Base-by-base conservation (phyloP, 2,888 invertebrate genomes). In the Diogma glabrata region DNA sequence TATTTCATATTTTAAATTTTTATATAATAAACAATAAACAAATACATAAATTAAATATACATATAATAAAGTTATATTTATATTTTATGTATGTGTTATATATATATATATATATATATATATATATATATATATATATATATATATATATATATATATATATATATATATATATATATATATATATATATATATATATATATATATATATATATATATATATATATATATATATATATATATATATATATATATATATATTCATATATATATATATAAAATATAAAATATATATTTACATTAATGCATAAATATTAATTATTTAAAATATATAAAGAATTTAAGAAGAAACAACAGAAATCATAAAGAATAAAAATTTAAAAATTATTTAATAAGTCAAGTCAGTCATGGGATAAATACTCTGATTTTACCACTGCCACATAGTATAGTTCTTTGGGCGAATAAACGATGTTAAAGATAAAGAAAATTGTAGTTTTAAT, bases 391-490 rank as follows among this genome's bases (percentile, higher is more conserved):
- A 55, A 52, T 53, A 45, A 53, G 54, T 56, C 54, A 57, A 59
- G 59, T 58, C 60, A 59, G 43, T 43, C 43, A 43, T 24, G 59
- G 59, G 60, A 60, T 59, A 61, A 58, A 61, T 59, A 61, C 58
- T 58, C 60, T 60, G 58, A 60, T 60, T 60, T 60, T 60, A 60
- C 60, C 60, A 60, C 60, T 60, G 60, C 60, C 60, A 60, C 60
- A 60, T 59, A 63, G 57, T 59, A 67, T 67, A 67, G 69, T 68
- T 69, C 69, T 68, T 69, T 69, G 69, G 69, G 67, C 67, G 64
- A 66, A 57, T 57, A 57, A 57, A 57, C 53, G 54, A 57, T 57
- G 57, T 57, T 57, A 57, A 55, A 54, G 24, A 33, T 23, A 48
- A 19, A n/a, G n/a, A n/a, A n/a, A n/a, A n/a, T n/a, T n/a, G n/a